Evolutionary conservation across 92 coral and sea anemone species (phyloP).

Genomic region (Siderastrea radians): DNA sequence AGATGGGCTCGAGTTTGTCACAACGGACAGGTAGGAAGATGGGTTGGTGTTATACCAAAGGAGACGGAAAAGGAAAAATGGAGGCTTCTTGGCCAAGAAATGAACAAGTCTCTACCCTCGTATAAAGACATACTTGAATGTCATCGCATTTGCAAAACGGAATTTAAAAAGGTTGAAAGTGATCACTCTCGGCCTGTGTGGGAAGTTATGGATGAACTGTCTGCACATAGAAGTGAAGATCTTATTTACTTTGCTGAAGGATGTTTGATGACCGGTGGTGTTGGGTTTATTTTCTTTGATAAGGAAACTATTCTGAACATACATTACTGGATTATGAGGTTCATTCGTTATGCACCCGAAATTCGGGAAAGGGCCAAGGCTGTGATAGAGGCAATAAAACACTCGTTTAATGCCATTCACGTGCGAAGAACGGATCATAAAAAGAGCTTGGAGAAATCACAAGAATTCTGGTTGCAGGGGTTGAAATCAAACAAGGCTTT

Average conservation of each 20-base stretch:
- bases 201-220: conserved; percentile 69
- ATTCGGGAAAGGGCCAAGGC: conserved; percentile 55
- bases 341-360: conserved; percentile 73
- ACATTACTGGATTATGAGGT: conserved; percentile 72
- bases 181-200: conserved; percentile 36
- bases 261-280: conserved; percentile 57
- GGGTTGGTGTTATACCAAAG: conserved; percentile 81
- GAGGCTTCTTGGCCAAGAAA: conserved; percentile 34
- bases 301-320: conserved; percentile 68
- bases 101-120: background rate
- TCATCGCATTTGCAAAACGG: background rate
- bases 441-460: conserved; percentile 61
- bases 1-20: conserved; percentile 84
- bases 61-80: conserved; percentile 39
- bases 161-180: conserved; percentile 3
- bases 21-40: conserved; percentile 78
- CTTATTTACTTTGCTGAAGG: conserved; percentile 85
- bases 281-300: conserved; percentile 61
- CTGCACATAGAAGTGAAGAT: conserved; percentile 67
- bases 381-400: conserved; percentile 58
- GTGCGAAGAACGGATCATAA: conserved; percentile 85
- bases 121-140: conserved; percentile 15
- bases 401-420: conserved; percentile 82
- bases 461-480: conserved; percentile 69
- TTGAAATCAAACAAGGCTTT: conserved; percentile 56